Evolutionary conservation across 1,140 invertebrate species (phyloP).

Genomic region (Elymnias hypermnestra): DNA sequence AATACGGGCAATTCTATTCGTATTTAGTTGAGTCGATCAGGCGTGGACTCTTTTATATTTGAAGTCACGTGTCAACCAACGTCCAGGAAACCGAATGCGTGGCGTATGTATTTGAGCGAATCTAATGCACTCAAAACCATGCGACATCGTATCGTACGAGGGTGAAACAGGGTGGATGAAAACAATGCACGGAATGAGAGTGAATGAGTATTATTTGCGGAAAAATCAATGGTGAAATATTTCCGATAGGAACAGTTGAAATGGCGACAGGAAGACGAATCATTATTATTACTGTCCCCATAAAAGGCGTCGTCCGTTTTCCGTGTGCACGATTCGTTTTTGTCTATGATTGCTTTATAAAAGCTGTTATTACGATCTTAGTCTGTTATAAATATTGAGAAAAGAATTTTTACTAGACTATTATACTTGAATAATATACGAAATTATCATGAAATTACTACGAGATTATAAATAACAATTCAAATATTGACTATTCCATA

Average conservation of each 20-base stretch:
- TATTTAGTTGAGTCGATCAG: conserved; percentile 58
- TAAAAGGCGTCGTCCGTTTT: conserved; percentile 43
- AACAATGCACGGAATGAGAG: conserved; percentile 43
- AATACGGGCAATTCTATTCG: conserved; percentile 69
- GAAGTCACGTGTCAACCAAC: conserved; percentile 59
- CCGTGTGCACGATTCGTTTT: conserved; percentile 44
- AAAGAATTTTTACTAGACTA: not conserved
- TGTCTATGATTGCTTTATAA: conserved; percentile 50
- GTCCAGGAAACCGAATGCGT: conserved; percentile 59
- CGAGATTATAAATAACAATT: too few relatives aligned
- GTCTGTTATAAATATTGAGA: not conserved
- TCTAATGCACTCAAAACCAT: conserved; percentile 71
- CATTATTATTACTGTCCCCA: conserved; percentile 63
- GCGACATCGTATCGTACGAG: conserved; percentile 37
- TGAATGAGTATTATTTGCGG: conserved; percentile 64
- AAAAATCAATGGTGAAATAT: conserved; percentile 68
- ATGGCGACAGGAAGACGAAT: conserved; percentile 52
- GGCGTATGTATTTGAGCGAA: conserved; percentile 57
- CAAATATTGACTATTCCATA: too few relatives aligned
- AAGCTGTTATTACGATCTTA: conserved; percentile 54
- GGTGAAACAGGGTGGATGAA: conserved; percentile 31
- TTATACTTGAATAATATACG: not conserved
- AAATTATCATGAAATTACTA: too few relatives aligned
- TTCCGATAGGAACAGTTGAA: conserved; percentile 50
- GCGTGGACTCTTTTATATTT: conserved; percentile 70